phyloP scores from a whole-genome alignment of 2,797 vertebrate species.

The Dicrostonyx torquatus region DNA sequence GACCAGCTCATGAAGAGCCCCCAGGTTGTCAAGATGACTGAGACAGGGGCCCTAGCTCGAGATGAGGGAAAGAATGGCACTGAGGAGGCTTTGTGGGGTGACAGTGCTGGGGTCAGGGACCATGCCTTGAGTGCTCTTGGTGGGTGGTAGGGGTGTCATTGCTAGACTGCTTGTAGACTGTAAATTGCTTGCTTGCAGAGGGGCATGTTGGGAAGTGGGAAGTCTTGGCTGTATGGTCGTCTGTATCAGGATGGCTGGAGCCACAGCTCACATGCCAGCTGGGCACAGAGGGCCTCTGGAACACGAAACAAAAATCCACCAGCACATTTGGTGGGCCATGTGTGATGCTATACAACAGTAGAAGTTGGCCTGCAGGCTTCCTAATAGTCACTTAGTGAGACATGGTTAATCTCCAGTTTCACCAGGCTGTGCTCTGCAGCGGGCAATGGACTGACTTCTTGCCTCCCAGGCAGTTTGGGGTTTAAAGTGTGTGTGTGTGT shows the following conservation, averaged over 20 bases:
- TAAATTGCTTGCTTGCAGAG: neutral
- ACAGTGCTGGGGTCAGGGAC: no score
- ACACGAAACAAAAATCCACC: neutral
- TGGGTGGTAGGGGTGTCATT: neutral
- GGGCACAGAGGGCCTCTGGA: neutral
- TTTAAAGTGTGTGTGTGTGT: no score
- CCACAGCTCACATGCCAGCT: neutral
- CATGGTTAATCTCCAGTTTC: fast-evolving
- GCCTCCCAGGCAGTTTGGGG: neutral
- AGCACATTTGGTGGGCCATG: neutral
- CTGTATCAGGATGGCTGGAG: neutral
- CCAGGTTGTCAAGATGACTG: neutral
- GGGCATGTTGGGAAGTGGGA: neutral
- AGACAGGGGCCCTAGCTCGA: neutral
- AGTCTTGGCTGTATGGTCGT: neutral
- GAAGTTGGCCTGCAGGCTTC: neutral
- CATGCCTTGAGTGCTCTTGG: neutral
- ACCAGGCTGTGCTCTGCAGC: no score
- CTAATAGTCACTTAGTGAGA: neutral
- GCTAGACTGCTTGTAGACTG: neutral
- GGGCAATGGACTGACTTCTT: neutral
- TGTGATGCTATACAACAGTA: neutral
- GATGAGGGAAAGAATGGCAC: neutral
- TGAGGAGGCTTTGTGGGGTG: neutral
- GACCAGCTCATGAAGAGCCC: no score